Percentiles rank a stretch among this genome's conserved stretches.
Conservation (phyloP, 2,797 vertebrate species). For the Ciconia nigra region DNA sequence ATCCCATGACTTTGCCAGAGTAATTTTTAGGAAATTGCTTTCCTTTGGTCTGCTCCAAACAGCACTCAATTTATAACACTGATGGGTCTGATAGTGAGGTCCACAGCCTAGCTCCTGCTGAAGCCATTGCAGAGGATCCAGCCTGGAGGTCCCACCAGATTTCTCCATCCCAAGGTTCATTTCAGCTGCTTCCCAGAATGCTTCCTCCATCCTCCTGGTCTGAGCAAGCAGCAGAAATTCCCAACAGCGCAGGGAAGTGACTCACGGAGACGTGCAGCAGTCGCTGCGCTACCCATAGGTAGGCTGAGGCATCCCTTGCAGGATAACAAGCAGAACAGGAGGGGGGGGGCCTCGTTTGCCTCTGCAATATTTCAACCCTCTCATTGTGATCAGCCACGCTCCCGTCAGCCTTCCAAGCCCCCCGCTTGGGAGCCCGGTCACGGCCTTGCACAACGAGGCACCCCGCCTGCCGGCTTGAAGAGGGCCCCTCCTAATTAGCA, state of each 20-base stretch:
- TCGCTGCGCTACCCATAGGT: accelerated
- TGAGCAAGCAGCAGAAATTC: background rate
- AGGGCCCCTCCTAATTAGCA: background rate
- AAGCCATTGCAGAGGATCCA: background rate
- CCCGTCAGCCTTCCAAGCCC: background rate
- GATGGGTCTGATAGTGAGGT: background rate
- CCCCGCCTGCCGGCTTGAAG: background rate
- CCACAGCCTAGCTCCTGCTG: background rate
- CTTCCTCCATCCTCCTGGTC: background rate
- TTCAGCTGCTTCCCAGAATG: background rate
- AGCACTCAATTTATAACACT: background rate
- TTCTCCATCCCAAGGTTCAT: background rate
- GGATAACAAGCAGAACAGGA: background rate
- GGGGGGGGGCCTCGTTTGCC: background rate
- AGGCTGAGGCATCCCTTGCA: background rate
- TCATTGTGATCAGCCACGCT: background rate
- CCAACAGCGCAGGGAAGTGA: background rate
- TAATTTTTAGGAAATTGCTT: background rate
- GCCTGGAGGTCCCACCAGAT: background rate
- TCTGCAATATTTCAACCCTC: background rate
- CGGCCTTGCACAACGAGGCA: background rate
- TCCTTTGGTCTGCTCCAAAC: background rate
- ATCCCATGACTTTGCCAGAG: background rate
- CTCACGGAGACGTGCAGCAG: accelerated
- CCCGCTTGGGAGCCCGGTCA: accelerated